phyloP scores from a whole-genome alignment of 1,140 invertebrate species.

The Lepidurus couesii region DNA sequence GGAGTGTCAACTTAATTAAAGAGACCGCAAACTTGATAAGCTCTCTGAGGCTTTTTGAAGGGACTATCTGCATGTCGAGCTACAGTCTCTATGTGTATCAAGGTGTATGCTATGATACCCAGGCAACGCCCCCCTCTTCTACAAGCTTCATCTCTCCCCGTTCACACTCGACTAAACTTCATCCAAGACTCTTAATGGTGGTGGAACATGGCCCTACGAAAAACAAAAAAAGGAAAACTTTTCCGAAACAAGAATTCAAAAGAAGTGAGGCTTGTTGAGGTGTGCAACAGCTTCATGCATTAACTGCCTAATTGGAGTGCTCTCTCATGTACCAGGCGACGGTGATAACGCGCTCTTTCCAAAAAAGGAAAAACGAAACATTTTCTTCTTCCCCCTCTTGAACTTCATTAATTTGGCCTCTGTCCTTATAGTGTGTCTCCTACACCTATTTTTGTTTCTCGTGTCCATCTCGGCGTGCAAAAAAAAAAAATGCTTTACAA shows the following conservation, averaged over 20 bases:
- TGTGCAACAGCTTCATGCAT: conserved; percentile 18
- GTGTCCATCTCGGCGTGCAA: too few species aligned
- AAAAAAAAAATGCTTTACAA: too few species aligned
- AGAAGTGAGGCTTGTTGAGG: conserved; percentile 15
- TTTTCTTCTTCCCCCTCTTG: not conserved
- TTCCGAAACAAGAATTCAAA: not conserved
- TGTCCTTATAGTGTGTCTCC: not conserved
- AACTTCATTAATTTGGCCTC: conserved; percentile 11
- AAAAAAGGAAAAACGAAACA: conserved; percentile 2
- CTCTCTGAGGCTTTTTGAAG: not conserved
- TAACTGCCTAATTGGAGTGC: conserved; percentile 21
- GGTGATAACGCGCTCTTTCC: conserved; percentile 6
- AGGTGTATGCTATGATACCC: conserved; percentile 12
- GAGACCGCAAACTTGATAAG: conserved; percentile 18
- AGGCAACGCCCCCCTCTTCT: not conserved
- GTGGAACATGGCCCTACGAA: not conserved
- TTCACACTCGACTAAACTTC: not conserved
- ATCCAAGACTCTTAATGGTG: not conserved
- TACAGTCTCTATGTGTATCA: not conserved
- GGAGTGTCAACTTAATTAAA: conserved; percentile 8
- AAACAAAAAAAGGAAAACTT: not conserved
- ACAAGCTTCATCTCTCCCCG: not conserved
- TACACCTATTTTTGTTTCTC: not conserved
- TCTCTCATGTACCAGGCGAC: conserved; percentile 8
- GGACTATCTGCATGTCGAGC: too few species aligned